Conservation (phyloP, 2,113 vertebrate genomes). For the Clarias gariepinus region DNA sequence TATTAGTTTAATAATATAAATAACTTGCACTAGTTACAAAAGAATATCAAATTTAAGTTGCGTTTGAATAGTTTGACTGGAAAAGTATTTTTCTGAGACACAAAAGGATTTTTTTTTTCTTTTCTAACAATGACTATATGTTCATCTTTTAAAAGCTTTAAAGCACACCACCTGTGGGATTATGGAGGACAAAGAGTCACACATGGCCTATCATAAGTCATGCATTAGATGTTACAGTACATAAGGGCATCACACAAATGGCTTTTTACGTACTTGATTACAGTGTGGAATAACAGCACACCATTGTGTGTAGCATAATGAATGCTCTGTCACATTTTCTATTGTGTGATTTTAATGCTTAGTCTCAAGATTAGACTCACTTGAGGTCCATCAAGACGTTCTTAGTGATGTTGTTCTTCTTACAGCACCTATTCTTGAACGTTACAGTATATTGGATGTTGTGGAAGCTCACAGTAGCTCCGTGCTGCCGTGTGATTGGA, state of each 20-base stretch:
- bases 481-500: slow-evolving; percentile 31
- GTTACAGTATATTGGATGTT: slow-evolving; percentile 69
- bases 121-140: too few species aligned
- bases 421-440: slow-evolving; percentile 59
- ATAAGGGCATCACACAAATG: not conserved
- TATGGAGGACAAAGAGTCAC: not conserved
- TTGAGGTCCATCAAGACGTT: slow-evolving; percentile 71
- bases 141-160: too few species aligned
- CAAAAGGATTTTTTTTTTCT: too few species aligned
- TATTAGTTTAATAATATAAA: not conserved
- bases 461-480: slow-evolving; percentile 76
- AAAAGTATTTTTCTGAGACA: not conserved
- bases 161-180: too few species aligned
- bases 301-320: not conserved
- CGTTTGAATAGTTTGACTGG: not conserved
- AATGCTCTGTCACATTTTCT: not conserved
- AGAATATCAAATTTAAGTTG: not conserved
- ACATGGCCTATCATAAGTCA: not conserved
- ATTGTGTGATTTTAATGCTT: too few species aligned
- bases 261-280: not conserved
- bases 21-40: not conserved
- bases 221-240: not conserved
- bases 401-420: slow-evolving; percentile 49
- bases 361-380: slow-evolving; percentile 57
- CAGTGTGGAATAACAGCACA: not conserved